Base-by-base conservation (phyloP, 2,113 vertebrate genomes). In the Corythoichthys intestinalis region DNA sequence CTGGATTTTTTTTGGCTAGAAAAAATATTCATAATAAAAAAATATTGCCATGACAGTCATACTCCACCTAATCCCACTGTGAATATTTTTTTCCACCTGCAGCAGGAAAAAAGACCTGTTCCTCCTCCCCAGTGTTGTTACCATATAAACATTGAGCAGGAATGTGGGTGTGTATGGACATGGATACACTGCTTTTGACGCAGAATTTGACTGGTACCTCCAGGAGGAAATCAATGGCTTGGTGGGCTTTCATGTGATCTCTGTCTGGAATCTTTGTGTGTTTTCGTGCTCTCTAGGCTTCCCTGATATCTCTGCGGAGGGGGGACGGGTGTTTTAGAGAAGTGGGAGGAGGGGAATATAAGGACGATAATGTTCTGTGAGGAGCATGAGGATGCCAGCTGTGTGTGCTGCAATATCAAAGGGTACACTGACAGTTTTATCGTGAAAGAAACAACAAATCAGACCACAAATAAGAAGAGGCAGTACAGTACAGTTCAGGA, bases 71-170 rank as follows among this genome's bases (percentile, higher is more conserved):
- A 73, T 78, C 70, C 74, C 81, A 49, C 47, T 69, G 44, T 48
- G 62, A 65, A 69, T 75, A n/a, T 63, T 74, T 66, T 84, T 86
- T 86, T 83, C 82, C 83, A 85, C 84, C 85, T 88, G 81, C 80
- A 75, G 76, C 75, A 72, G 76, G 78, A 82, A 86, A 78, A 76
- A 74, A 62, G 62, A 74, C 72, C 71, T 62, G 57, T 66, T 66
- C 65, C 56, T 28, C 78, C 80, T 79, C 82, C 80, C 74, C 71
- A 70, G 69, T 58, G 50, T 64, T 69, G 73, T 87, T 84, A 87
- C 82, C 85, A 77, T 83, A 70, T 80, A 77, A 81, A 80, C 72
- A 82, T 83, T 85, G 82, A 47, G 72, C 47, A 68, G 73, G 70
- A 75, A 34, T 73, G 66, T 72, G 69, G 75, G 65, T 68, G 54